These are phyloP conservation scores for Drosophila formosana DNA, from an alignment of 2,888 invertebrate species.

Conservation along the genomic window DNA sequence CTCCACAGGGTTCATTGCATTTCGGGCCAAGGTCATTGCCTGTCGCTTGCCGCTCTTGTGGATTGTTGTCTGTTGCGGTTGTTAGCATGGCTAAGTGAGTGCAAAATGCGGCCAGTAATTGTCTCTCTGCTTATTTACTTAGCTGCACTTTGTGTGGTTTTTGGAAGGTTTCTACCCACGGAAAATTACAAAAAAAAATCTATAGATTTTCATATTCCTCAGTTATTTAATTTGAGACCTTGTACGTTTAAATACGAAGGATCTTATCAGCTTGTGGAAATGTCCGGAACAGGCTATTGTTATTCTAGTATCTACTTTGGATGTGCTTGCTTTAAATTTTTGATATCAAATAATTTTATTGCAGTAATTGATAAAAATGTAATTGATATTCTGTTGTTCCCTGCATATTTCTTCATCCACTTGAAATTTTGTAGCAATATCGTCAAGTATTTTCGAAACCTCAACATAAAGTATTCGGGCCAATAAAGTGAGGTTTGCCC, in stretches of 20 bases:
- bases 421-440: neutral
- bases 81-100: slow-evolving; percentile 46
- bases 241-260: neutral
- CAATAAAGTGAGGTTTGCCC: neutral
- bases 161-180: slow-evolving; percentile 5
- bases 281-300: neutral
- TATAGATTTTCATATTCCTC: neutral
- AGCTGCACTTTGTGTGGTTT: slow-evolving; percentile 11
- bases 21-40: slow-evolving; percentile 72
- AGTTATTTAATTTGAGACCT: neutral
- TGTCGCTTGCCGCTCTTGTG: slow-evolving; percentile 6
- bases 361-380: no score
- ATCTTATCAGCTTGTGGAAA: neutral
- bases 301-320: no score
- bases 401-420: neutral
- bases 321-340: neutral
- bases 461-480: neutral
- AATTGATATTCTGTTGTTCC: neutral
- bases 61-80: slow-evolving; percentile 25
- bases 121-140: slow-evolving; percentile 17
- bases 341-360: neutral
- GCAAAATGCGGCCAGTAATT: slow-evolving; percentile 45
- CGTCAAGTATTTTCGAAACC: neutral
- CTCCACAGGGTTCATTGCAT: slow-evolving; percentile 71
- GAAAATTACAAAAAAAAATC: slow-evolving; percentile 4